Percentiles rank a stretch among this genome's conserved stretches.
phyloP scores from a whole-genome alignment of 2,113 vertebrate species.

The Pica pica region DNA sequence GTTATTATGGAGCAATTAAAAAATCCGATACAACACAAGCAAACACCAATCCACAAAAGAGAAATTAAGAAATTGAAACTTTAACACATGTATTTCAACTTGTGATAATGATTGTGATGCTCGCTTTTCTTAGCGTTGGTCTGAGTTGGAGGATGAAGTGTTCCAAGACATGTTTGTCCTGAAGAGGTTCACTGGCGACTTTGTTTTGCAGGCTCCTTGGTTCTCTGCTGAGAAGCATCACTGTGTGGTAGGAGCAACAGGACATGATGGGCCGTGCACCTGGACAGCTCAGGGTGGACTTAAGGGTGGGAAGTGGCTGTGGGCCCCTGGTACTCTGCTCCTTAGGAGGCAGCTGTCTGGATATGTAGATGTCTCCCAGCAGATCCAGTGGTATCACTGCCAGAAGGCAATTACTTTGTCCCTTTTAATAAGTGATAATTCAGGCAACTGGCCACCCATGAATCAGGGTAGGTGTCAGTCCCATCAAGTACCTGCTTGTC shows the following conservation, averaged over 20 bases:
- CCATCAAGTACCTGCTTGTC: neutral
- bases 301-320: neutral
- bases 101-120: fast-evolving
- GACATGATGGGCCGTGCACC: fast-evolving
- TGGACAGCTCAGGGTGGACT: neutral
- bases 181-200: neutral
- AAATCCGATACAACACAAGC: neutral
- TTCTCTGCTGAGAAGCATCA: neutral
- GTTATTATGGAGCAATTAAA: neutral
- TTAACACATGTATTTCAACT: neutral
- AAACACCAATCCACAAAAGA: neutral
- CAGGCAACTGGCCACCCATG: neutral
- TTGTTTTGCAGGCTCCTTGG: neutral
- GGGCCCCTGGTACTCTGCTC: neutral
- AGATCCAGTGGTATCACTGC: neutral
- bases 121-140: neutral
- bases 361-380: neutral
- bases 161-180: neutral
- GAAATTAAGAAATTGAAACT: neutral
- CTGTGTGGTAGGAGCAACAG: neutral
- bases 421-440: neutral
- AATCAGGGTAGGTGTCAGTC: neutral
- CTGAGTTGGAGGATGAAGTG: neutral
- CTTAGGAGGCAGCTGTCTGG: neutral
- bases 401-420: neutral